These are phyloP conservation scores for Cephalophus harveyi DNA, from an alignment of 2,113 vertebrate genomes.

Conservation along the genomic window DNA sequence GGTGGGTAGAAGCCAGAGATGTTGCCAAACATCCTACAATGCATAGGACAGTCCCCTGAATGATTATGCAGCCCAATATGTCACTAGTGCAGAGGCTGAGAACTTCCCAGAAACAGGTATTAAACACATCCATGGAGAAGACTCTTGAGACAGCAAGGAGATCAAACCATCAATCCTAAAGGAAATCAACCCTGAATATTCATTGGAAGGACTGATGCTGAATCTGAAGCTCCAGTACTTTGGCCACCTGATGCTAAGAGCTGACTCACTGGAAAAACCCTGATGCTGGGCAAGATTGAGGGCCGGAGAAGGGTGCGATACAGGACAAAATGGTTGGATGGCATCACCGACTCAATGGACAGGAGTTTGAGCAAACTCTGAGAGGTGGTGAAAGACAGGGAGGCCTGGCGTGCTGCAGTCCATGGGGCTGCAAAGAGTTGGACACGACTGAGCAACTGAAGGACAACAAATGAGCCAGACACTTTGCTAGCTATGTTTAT, in stretches of 20 bases:
- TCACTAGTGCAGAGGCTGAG: background rate
- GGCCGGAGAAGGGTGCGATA: accelerated
- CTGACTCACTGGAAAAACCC: background rate
- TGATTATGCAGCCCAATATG: background rate
- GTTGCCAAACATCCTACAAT: background rate
- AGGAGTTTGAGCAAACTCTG: background rate
- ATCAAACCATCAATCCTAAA: background rate
- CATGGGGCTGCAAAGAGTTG: background rate
- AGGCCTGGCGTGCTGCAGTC: background rate
- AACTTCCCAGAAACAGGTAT: background rate
- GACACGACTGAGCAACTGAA: background rate
- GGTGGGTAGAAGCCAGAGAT: background rate
- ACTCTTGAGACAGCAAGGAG: background rate
- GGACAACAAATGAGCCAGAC: background rate
- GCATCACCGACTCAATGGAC: background rate
- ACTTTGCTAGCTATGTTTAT: background rate
- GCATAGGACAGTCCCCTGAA: background rate
- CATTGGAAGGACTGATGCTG: background rate
- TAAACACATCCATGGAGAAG: background rate
- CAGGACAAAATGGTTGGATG: background rate
- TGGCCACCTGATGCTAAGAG: background rate
- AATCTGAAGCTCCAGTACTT: background rate
- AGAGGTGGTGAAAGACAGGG: background rate
- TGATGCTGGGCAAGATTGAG: background rate
- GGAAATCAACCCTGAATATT: background rate